phyloP scores from a whole-genome alignment of 2,113 vertebrate genomes.

The Sturnus vulgaris region DNA sequence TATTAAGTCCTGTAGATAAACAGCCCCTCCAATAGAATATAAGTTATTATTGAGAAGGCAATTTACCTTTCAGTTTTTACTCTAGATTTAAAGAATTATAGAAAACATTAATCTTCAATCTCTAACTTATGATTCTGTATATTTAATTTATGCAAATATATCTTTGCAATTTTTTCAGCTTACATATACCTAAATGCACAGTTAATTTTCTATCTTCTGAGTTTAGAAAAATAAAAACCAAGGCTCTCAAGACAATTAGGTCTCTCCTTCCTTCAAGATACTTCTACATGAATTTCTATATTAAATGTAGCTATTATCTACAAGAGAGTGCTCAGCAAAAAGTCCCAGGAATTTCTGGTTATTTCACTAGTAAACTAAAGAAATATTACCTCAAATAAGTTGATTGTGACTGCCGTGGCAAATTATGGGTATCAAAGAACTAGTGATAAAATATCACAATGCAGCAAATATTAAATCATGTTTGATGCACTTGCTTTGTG shows the following conservation, averaged over 20 bases:
- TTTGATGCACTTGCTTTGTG: neutral
- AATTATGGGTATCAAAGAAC: neutral
- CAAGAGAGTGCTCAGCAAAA: neutral
- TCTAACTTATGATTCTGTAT: neutral
- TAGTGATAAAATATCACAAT: neutral
- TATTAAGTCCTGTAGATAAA: neutral
- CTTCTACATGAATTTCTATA: neutral
- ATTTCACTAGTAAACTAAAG: neutral
- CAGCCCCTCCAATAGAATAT: neutral
- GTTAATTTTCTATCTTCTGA: neutral
- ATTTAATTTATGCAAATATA: neutral
- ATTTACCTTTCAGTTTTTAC: neutral
- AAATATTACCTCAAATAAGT: neutral
- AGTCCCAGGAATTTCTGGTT: rapidly evolving
- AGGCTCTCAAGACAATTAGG: neutral
- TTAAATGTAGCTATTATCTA: neutral
- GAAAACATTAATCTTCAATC: neutral
- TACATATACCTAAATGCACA: neutral
- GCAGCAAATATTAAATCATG: neutral
- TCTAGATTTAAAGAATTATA: neutral
- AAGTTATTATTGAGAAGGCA: neutral
- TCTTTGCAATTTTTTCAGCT: neutral
- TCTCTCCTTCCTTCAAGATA: neutral
- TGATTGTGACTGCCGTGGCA: neutral
- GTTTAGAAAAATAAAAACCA: neutral